Percentiles rank a stretch among this genome's conserved stretches.
Conservation (phyloP, 2,797 vertebrate species). For the Octomys mimax region DNA sequence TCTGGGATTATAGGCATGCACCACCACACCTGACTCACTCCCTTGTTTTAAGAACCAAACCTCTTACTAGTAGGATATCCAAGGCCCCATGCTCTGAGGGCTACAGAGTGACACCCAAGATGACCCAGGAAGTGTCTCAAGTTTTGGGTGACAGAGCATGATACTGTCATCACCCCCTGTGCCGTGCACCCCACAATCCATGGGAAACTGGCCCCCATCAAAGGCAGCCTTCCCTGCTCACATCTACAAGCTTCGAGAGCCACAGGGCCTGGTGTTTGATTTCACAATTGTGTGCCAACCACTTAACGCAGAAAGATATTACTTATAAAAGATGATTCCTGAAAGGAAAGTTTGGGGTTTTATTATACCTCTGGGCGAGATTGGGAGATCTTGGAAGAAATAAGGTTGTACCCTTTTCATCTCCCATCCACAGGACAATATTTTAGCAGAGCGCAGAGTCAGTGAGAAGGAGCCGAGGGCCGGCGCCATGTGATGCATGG, state of each 20-base stretch:
- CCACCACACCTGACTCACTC: background rate
- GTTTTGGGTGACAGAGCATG: background rate
- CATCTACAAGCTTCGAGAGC: constrained; percentile 39
- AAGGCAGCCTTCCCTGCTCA: constrained; percentile 37
- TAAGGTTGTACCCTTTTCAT: constrained; percentile 98
- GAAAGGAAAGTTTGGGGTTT: constrained; percentile 96
- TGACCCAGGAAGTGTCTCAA: background rate
- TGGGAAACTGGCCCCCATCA: background rate
- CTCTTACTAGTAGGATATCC: no score
- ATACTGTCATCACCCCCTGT: accelerated
- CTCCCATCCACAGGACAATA: constrained; percentile 95
- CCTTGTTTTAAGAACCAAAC: background rate
- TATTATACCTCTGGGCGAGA: constrained; percentile 96
- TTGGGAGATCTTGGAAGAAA: constrained; percentile 96
- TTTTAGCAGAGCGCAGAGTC: constrained; percentile 93
- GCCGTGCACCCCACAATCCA: background rate
- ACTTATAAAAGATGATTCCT: constrained; percentile 96
- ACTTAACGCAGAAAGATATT: constrained; percentile 96
- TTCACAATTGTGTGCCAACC: constrained; percentile 89
- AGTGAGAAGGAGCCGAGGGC: constrained; percentile 89
- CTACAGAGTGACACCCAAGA: background rate
- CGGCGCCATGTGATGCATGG: constrained; percentile 89
- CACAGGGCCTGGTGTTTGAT: constrained; percentile 75
- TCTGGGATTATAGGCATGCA: background rate
- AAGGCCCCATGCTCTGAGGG: background rate